These are phyloP conservation scores for Pteria penguin DNA, from an alignment of 2,888 invertebrate species.

Conservation along the genomic window DNA sequence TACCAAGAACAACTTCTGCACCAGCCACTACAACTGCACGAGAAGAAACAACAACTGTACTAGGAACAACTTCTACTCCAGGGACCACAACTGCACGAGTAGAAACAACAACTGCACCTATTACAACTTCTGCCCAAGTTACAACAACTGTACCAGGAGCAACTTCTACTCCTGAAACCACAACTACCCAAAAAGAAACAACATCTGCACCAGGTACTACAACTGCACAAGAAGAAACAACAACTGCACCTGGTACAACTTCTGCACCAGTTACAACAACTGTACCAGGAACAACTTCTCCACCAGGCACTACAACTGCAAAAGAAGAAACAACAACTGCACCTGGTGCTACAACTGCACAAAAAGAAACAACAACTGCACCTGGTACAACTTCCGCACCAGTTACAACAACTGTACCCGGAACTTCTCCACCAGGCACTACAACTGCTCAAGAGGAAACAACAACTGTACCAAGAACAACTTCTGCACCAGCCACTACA, in stretches of 20 bases:
- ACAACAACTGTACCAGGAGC: neutral
- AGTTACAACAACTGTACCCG: neutral
- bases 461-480: neutral
- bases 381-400: neutral
- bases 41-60: too few relatives aligned
- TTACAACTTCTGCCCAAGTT: neutral
- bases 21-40: neutral
- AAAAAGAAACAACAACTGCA: too few relatives aligned
- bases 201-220: neutral
- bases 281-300: neutral
- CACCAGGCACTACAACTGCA: neutral
- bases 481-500: neutral
- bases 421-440: neutral
- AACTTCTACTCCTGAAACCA: neutral
- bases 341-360: neutral
- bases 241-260: neutral
- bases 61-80: too few relatives aligned
- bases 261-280: neutral
- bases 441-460: neutral
- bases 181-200: neutral
- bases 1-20: neutral
- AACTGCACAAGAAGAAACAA: too few relatives aligned
- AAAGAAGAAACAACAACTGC: neutral
- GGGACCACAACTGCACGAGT: neutral
- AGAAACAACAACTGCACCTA: neutral